These are phyloP conservation scores for Apis mellifera DNA, from an alignment of 1,140 invertebrate species.

Conservation along the genomic window Amel_HAv3.1 CM009931.2:11697501-11698000, in stretches of 20 bases:
- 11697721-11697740: constrained; percentile 12
- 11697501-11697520: constrained; percentile 3
- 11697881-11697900: constrained; percentile 19
- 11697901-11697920: constrained; percentile 10
- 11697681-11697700: neutral
- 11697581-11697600: neutral
- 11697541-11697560: constrained; percentile 21
- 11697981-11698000: constrained; percentile 49
- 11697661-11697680: constrained; percentile 1
- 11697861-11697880: constrained; percentile 31
- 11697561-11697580: constrained; percentile 2
- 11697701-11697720: constrained; percentile 13
- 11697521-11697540: constrained; percentile 17
- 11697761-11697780: constrained; percentile 7
- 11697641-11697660: neutral
- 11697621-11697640: neutral
- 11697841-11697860: constrained; percentile 16
- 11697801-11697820: constrained; percentile 10
- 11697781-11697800: constrained; percentile 42
- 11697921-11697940: constrained; percentile 39
- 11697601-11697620: neutral
- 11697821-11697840: constrained; percentile 27
- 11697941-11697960: constrained; percentile 18
- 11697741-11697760: neutral
- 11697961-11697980: constrained; percentile 28